Evolutionary conservation across 2,888 invertebrate genomes (phyloP).

Genomic region (Phytoseiulus persimilis): DNA sequence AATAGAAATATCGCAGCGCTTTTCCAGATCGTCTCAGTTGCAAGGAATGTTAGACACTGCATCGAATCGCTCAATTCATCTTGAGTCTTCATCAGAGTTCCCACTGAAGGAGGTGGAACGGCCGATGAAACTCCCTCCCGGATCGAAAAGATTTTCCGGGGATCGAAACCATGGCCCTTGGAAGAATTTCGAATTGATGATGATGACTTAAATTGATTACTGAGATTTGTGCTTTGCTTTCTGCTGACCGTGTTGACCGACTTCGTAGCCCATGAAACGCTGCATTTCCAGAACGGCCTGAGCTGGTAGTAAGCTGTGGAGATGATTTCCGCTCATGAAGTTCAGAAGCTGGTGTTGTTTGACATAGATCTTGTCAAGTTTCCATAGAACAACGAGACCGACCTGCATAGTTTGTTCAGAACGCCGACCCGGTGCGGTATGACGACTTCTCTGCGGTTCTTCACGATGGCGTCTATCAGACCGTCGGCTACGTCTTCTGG

Average conservation of each 20-base stretch:
- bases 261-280: not conserved
- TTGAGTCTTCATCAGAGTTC: no score
- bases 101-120: no score
- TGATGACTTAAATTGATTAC: not conserved
- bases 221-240: not conserved
- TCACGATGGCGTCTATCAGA: conserved; percentile 41
- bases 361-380: no score
- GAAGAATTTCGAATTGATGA: not conserved
- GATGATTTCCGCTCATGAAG: no score
- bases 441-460: conserved; percentile 40
- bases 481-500: conserved; percentile 40
- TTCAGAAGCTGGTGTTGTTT: no score
- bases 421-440: conserved; percentile 39
- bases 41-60: no score
- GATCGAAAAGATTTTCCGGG: not conserved
- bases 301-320: not conserved
- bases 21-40: no score
- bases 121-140: not conserved
- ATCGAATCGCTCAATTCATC: no score
- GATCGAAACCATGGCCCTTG: not conserved
- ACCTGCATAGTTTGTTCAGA: not conserved
- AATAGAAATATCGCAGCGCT: no score
- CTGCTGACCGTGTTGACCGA: not conserved
- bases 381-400: no score
- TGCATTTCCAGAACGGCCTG: not conserved